phyloP scores from a whole-genome alignment of 2,113 vertebrate species.

The Apaloderma vittatum region DNA sequence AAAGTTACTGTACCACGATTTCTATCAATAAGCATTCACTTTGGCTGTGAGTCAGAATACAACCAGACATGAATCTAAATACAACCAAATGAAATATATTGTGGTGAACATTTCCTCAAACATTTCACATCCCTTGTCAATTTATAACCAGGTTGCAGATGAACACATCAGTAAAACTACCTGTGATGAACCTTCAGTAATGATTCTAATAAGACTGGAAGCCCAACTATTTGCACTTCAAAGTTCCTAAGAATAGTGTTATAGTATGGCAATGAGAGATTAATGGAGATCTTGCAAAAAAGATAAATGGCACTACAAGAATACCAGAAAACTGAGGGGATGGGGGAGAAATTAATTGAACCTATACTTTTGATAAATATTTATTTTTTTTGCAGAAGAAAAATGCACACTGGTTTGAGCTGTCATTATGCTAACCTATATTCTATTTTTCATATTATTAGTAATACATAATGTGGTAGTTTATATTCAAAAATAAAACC shows the following conservation, averaged over 20 bases:
- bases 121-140: not conserved
- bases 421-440: constrained; percentile 86
- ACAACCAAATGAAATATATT: not conserved
- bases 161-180: not conserved
- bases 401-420: constrained; percentile 84
- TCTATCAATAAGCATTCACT: not conserved
- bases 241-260: constrained; percentile 74
- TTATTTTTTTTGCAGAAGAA: constrained; percentile 85
- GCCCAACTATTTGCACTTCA: constrained; percentile 52
- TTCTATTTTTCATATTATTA: constrained; percentile 89
- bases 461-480: constrained; percentile 88
- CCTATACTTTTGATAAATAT: constrained; percentile 85
- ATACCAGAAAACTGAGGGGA: constrained; percentile 70
- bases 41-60: constrained; percentile 8
- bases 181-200: constrained; percentile 47
- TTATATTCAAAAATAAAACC: constrained; percentile 90
- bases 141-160: not conserved
- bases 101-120: not conserved
- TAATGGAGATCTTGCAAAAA: constrained; percentile 79
- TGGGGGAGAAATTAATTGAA: constrained; percentile 82
- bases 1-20: constrained; percentile 24
- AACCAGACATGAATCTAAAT: constrained; percentile 10
- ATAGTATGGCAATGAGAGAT: constrained; percentile 73
- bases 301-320: constrained; percentile 80
- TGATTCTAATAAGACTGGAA: constrained; percentile 69